These are phyloP conservation scores for Pogonocichla stellata DNA, from an alignment of 2,113 vertebrate species.

Conservation along the genomic window DNA sequence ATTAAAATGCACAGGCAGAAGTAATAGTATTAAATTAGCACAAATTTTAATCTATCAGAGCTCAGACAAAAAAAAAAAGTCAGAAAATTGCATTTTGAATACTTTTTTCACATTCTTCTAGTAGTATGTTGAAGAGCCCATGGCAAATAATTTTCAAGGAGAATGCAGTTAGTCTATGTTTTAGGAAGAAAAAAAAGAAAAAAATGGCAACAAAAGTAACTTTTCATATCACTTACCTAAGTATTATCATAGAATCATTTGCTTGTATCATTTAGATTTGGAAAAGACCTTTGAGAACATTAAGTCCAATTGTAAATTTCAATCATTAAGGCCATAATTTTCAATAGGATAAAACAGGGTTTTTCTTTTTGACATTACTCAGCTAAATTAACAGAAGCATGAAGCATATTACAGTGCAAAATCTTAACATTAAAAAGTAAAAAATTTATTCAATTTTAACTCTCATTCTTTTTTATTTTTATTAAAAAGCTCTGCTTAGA, in stretches of 20 bases:
- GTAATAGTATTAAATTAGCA: background rate
- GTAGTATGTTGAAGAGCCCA: background rate
- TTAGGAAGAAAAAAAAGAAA: background rate
- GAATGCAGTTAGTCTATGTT: background rate
- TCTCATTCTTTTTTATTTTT: background rate
- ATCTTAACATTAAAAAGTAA: background rate
- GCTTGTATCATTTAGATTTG: background rate
- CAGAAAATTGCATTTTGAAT: background rate
- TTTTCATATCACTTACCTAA: background rate
- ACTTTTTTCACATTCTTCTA: background rate
- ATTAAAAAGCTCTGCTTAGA: conserved; percentile 31
- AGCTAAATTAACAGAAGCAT: background rate
- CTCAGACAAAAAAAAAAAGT: background rate
- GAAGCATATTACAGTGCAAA: background rate
- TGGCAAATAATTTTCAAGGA: background rate
- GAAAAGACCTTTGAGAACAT: background rate
- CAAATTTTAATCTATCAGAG: background rate
- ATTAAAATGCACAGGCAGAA: background rate
- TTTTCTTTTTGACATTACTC: background rate
- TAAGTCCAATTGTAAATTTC: background rate
- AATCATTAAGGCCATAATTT: background rate
- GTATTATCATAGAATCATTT: background rate
- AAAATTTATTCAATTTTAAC: background rate
- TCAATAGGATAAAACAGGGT: background rate
- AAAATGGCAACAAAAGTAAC: background rate